phyloP scores from a whole-genome alignment of 1,140 invertebrate species.

The Heliconius melpomene region DNA sequence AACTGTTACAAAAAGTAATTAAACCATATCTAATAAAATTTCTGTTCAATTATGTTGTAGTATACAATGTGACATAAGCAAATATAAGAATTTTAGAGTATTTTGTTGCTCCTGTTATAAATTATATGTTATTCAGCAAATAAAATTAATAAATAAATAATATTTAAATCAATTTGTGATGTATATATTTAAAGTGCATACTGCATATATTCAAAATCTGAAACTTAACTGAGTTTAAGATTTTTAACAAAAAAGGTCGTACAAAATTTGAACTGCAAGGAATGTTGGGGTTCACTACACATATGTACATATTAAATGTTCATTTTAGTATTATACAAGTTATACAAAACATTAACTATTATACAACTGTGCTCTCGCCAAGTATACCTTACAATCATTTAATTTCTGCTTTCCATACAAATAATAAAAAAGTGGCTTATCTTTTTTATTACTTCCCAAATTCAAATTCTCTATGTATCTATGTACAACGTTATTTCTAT shows the following conservation, averaged over 20 bases:
- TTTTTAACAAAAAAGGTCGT: not conserved
- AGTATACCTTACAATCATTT: not conserved
- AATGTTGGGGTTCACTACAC: conserved; percentile 43
- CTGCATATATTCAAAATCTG: not conserved
- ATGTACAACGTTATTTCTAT: not conserved
- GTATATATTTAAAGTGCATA: not conserved
- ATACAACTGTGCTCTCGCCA: conserved; percentile 8
- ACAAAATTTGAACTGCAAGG: conserved; percentile 44
- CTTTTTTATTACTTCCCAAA: no score
- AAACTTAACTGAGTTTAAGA: not conserved
- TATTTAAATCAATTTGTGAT: not conserved
- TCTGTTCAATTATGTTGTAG: no score
- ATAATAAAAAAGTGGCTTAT: not conserved
- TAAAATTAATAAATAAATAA: no score
- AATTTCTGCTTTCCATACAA: not conserved
- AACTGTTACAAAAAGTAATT: no score
- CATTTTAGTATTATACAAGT: conserved; percentile 21
- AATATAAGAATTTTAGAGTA: no score
- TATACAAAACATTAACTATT: conserved; percentile 20
- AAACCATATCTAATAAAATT: no score
- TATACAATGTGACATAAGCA: no score
- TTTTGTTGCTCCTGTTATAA: no score
- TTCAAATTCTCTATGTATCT: not conserved
- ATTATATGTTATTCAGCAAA: no score
- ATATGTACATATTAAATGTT: not conserved